A percentile compares a stretch with the other conserved stretches of the same genome.
These are phyloP conservation scores for Equus przewalskii DNA, from an alignment of 2,113 vertebrate species.

Conservation along the genomic window DNA sequence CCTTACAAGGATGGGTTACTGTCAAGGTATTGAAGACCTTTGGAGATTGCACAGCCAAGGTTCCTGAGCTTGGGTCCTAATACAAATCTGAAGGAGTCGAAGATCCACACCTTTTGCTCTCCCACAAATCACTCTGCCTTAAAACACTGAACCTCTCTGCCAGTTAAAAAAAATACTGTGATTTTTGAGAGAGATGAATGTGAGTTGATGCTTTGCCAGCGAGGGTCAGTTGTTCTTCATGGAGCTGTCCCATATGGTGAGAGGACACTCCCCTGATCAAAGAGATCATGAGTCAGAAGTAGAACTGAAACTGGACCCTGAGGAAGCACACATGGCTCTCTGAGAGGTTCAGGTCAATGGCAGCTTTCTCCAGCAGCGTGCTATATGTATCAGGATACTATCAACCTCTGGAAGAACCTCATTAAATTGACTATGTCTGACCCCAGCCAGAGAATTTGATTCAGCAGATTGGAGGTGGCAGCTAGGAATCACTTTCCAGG, in stretches of 20 bases:
- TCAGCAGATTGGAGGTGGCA: background rate
- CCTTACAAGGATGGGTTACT: background rate
- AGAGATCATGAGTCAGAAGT: background rate
- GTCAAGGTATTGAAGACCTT: background rate
- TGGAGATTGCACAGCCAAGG: background rate
- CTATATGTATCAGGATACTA: background rate
- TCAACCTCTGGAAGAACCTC: background rate
- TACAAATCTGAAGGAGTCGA: background rate
- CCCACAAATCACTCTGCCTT: background rate
- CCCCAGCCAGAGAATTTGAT: background rate
- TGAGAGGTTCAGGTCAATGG: background rate
- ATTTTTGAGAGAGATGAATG: background rate
- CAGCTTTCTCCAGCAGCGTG: background rate
- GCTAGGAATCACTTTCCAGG: background rate
- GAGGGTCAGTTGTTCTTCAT: background rate
- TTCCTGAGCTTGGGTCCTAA: background rate
- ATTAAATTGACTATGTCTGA: background rate
- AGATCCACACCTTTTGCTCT: background rate
- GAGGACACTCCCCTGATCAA: background rate
- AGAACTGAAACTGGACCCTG: background rate
- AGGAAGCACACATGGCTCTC: background rate
- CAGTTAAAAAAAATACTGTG: background rate
- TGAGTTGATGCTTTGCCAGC: background rate
- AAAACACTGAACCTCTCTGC: background rate
- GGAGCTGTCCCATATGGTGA: background rate